phyloP scores from a whole-genome alignment of 2,888 invertebrate genomes.

The Ctena decussata region DNA sequence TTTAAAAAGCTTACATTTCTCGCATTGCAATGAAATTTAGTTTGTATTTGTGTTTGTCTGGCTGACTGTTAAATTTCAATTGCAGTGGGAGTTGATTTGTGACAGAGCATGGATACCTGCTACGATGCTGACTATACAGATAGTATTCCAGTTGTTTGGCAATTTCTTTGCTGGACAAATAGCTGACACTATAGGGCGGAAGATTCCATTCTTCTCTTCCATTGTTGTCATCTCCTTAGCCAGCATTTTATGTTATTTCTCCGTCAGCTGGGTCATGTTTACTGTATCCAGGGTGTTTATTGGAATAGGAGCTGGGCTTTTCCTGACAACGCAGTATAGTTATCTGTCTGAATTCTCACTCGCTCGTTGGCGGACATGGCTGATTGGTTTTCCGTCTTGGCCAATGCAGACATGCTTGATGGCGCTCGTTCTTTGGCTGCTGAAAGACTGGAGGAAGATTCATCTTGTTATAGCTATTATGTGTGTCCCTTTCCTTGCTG shows the following conservation, averaged over 20 bases:
- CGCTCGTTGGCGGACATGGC: conserved; percentile 45
- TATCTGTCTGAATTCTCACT: conserved; percentile 42
- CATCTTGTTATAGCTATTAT: conserved; percentile 4
- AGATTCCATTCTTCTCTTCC: conserved; percentile 44
- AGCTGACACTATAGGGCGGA: conserved; percentile 46
- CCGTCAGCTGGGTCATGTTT: conserved; percentile 39
- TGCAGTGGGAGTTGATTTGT: conserved; percentile 30
- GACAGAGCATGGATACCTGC: conserved; percentile 48
- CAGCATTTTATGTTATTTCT: conserved; percentile 27
- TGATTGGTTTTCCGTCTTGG: conserved; percentile 57
- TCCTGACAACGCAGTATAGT: conserved; percentile 41
- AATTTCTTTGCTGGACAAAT: conserved; percentile 45
- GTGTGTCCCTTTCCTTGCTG: conserved; percentile 5
- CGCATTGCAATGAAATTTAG: no score
- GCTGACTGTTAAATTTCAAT: no score
- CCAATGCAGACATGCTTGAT: conserved; percentile 34
- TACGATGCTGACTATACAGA: conserved; percentile 44
- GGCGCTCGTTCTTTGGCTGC: conserved; percentile 28
- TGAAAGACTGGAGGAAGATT: conserved; percentile 37
- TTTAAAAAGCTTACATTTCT: no score
- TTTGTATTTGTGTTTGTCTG: no score
- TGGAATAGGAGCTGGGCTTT: conserved; percentile 34
- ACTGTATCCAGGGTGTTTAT: conserved; percentile 38
- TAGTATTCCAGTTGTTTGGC: conserved; percentile 37
- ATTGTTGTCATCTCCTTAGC: conserved; percentile 18